Evolutionary conservation across 1,140 invertebrate genomes (phyloP).

Genomic region (Prorops nasuta): DNA sequence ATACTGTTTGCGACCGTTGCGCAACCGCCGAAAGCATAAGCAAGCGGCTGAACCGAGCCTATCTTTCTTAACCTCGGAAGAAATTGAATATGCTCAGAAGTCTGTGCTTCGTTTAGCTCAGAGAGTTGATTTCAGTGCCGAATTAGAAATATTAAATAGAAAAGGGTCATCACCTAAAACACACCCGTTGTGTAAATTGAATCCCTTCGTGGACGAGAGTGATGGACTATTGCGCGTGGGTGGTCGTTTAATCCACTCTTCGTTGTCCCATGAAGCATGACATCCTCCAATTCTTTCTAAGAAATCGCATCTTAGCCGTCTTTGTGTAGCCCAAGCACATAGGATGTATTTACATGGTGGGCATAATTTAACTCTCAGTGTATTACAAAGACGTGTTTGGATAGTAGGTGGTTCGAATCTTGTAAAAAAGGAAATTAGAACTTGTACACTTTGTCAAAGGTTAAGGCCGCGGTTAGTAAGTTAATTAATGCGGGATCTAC

Average conservation of each 20-base stretch:
- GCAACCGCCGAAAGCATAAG: too few relatives aligned
- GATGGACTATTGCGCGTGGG: constrained; percentile 6
- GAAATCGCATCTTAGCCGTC: not conserved
- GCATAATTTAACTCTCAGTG: not conserved
- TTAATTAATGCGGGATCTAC: not conserved
- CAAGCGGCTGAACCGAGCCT: too few relatives aligned
- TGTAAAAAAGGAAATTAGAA: not conserved
- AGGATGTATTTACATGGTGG: not conserved
- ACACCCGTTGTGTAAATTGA: not conserved
- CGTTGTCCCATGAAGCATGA: not conserved
- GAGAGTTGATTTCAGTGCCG: not conserved
- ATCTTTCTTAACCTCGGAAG: not conserved
- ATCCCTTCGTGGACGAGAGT: constrained; percentile 5
- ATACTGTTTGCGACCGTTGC: not conserved
- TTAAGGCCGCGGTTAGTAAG: not conserved
- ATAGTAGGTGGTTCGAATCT: not conserved
- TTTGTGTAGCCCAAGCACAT: not conserved
- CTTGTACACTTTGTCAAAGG: constrained; percentile 2
- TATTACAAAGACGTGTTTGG: not conserved
- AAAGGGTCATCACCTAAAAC: not conserved
- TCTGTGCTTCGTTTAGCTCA: not conserved
- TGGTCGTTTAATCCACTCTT: not conserved
- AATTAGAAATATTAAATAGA: not conserved
- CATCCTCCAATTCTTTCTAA: constrained; percentile 8
- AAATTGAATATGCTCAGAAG: not conserved